A percentile compares a stretch with the other conserved stretches of the same genome.
These are phyloP conservation scores for Andrena dorsata DNA, from an alignment of 2,888 invertebrate species.

Conservation along the genomic window DNA sequence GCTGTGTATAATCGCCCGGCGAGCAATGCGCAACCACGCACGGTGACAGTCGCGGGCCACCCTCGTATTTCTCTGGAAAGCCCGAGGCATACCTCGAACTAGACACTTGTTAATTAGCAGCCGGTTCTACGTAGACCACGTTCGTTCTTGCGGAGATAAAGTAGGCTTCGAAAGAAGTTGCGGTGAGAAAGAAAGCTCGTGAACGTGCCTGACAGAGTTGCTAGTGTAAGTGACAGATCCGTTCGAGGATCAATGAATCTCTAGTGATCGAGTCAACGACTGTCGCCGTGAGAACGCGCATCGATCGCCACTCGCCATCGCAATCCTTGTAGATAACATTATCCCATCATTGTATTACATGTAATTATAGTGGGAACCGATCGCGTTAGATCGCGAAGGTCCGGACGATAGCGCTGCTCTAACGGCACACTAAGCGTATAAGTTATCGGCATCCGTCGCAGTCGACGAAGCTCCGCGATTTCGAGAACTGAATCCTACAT, in stretches of 20 bases:
- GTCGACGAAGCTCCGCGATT: slow-evolving; percentile 4
- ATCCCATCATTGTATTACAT: slow-evolving; percentile 46
- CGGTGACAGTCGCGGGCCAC: slow-evolving; percentile 35
- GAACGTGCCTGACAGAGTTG: too few species aligned
- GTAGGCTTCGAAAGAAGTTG: too few species aligned
- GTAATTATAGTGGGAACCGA: slow-evolving; percentile 42
- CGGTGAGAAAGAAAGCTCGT: too few species aligned
- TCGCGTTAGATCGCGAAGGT: slow-evolving; percentile 33
- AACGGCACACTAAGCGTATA: slow-evolving; percentile 12
- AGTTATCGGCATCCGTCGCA: slow-evolving; percentile 48
- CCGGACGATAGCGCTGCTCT: slow-evolving; percentile 23
- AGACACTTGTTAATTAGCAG: too few species aligned
- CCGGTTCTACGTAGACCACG: too few species aligned
- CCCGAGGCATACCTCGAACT: not conserved
- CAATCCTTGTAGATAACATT: slow-evolving; percentile 75
- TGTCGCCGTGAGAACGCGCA: not conserved
- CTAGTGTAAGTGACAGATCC: not conserved
- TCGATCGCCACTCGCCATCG: slow-evolving; percentile 37
- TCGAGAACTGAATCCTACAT: not conserved
- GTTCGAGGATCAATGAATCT: slow-evolving; percentile 38
- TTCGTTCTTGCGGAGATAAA: too few species aligned
- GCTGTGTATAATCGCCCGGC: slow-evolving; percentile 55
- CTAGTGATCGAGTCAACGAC: slow-evolving; percentile 1
- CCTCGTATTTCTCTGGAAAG: not conserved
- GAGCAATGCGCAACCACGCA: slow-evolving; percentile 50